A percentile compares a stretch with the other conserved stretches of the same genome.
phyloP scores from a whole-genome alignment of 2,113 vertebrate species.

The Callopanchax toddi region DNA sequence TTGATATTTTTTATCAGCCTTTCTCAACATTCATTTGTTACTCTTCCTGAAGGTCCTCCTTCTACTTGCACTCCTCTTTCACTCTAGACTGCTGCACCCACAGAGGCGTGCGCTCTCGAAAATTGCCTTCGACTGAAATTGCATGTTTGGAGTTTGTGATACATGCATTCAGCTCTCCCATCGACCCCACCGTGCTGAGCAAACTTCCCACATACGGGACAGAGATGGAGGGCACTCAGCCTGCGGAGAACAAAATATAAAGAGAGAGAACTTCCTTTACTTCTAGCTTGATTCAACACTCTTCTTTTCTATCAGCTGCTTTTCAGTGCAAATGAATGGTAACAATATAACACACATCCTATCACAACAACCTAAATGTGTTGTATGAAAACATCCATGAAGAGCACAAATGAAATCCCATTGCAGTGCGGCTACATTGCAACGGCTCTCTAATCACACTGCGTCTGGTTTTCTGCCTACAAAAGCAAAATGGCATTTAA shows the following conservation, averaged over 20 bases:
- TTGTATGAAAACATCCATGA: constrained; percentile 50
- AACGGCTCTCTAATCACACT: constrained; percentile 36
- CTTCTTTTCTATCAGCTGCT: constrained; percentile 51
- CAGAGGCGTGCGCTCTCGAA: constrained; percentile 31
- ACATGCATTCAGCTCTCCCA: constrained; percentile 24
- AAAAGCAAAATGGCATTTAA: constrained; percentile 72
- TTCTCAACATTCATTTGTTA: background rate
- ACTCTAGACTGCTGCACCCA: constrained; percentile 47
- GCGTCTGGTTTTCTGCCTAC: constrained; percentile 27
- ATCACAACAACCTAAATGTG: constrained; percentile 31
- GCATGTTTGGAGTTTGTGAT: constrained; percentile 22
- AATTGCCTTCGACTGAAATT: constrained; percentile 19
- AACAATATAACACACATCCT: constrained; percentile 51
- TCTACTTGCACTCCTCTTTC: constrained; percentile 26
- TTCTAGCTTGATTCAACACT: constrained; percentile 57
- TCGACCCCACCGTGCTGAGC: constrained; percentile 31
- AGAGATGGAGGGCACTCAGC: constrained; percentile 48
- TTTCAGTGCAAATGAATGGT: constrained; percentile 32
- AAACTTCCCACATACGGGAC: constrained; percentile 40
- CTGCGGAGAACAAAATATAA: background rate
- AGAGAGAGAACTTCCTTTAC: constrained; percentile 39
- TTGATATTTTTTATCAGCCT: constrained; percentile 30
- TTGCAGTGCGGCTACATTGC: constrained; percentile 27
- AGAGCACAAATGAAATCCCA: constrained; percentile 35
- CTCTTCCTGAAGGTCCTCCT: constrained; percentile 20